Percentiles rank a stretch among this genome's conserved stretches.
Evolutionary conservation across 2,888 invertebrate genomes (phyloP).

Genomic region (Tenthredo amoena): DNA sequence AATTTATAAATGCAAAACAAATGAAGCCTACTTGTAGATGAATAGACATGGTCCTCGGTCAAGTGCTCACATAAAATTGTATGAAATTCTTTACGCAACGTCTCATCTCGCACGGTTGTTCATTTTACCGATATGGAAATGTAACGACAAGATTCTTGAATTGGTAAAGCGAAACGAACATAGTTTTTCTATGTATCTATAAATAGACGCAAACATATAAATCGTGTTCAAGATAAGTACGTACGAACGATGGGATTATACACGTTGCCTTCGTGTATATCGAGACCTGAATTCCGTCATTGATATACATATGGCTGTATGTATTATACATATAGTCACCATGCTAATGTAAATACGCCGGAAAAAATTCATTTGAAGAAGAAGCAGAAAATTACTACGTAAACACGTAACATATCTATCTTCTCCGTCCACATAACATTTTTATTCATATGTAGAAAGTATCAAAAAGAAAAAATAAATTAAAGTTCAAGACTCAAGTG

Average conservation of each 20-base stretch:
- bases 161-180: background rate
- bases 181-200: constrained; percentile 2
- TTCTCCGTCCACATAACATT: background rate
- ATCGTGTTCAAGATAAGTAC: background rate
- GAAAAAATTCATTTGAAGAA: background rate
- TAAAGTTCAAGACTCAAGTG: background rate
- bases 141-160: constrained; percentile 14
- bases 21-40: background rate
- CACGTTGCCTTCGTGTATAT: background rate
- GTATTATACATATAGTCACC: background rate
- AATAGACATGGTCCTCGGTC: background rate
- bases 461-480: background rate
- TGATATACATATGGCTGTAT: background rate
- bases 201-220: background rate
- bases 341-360: background rate
- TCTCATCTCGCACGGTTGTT: background rate
- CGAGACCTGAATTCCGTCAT: background rate
- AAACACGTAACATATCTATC: background rate
- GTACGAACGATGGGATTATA: constrained; percentile 5
- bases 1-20: background rate
- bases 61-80: background rate
- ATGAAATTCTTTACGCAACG: background rate
- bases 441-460: background rate
- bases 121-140: background rate
- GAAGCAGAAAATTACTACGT: background rate